phyloP scores from a whole-genome alignment of 2,113 vertebrate species.

The Heptranchias perlo region DNA sequence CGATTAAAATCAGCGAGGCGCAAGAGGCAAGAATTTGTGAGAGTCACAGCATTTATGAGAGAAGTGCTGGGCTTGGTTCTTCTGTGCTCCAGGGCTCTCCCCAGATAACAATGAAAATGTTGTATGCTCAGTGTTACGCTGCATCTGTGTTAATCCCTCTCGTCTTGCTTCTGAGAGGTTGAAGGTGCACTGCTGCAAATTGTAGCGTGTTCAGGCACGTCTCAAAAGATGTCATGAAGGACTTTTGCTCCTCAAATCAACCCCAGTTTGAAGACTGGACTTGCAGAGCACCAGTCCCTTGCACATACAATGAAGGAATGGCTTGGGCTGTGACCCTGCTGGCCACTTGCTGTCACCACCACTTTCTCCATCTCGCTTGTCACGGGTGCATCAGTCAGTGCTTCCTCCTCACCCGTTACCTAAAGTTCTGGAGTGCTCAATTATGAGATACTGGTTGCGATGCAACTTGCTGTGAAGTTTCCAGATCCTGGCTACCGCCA shows the following conservation, averaged over 20 bases:
- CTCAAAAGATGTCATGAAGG: neutral
- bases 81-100: no score
- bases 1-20: no score
- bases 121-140: no score
- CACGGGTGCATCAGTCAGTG: neutral
- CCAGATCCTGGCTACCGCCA: neutral
- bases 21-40: no score
- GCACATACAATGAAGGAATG: neutral
- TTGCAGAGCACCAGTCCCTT: no score
- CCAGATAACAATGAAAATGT: no score
- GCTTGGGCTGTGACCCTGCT: neutral
- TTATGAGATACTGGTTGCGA: neutral
- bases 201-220: neutral
- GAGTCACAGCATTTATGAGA: no score
- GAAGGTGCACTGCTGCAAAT: no score
- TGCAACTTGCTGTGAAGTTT: neutral
- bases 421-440: neutral
- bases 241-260: neutral
- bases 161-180: no score
- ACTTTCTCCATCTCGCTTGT: neutral
- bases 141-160: no score
- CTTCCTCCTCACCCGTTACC: neutral
- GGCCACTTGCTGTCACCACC: neutral
- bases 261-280: no score
- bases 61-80: no score